Evolutionary conservation across 2,797 vertebrate species (phyloP), one percentile per base, ranked within the genome.

Genomic region (Anolis apletophallus): DNA sequence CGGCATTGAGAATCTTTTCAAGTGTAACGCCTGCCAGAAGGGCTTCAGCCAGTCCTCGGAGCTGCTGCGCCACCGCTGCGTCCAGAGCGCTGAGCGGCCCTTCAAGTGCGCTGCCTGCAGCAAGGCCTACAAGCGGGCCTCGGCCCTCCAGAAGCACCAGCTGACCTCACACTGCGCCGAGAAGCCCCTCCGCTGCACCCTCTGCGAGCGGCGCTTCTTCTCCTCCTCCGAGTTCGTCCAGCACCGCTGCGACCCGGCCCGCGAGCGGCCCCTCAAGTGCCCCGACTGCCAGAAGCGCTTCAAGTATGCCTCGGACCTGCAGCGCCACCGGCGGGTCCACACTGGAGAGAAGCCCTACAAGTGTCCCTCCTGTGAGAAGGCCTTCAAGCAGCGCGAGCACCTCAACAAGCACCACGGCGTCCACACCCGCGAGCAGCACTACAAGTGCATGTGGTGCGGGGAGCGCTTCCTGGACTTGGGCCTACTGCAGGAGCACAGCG

Each of bases 371-470:
- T 99, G 99, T 0, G 98, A 98, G 96, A 99, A 99, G 96, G 97
- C 98, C 93, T 99, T 99, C 95, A 99, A 99, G 91, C 99, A 99
- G 96, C 97, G 98, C 0, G 99, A 99, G 94, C 99, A 99, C 93
- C 96, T 99, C 93, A 98, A 97, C 94, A 99, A 99, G 93, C 99
- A 99, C 96, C 97, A 98, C 91, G 97, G 97, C 1, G 98, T 99
- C 26, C 99, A 99, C 3, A 98, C 98, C 55, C 96, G 99, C 0
- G 98, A 99, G 94, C 98, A 98, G 92, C 98, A 99, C 96, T 99
- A 98, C 95, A 99, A 99, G 95, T 99, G 99, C 19, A 98, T 99
- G 78, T 99, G 99, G 99, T 99, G 99, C 0, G 98, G 99, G 0
- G 99, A 99, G 81, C 97, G 99, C 23, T 99, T 99, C 90, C 97